Evolutionary conservation across 1,140 invertebrate species (phyloP), one percentile per base, ranked within the genome.

Genomic region (Drosophila parabipectinata): DNA sequence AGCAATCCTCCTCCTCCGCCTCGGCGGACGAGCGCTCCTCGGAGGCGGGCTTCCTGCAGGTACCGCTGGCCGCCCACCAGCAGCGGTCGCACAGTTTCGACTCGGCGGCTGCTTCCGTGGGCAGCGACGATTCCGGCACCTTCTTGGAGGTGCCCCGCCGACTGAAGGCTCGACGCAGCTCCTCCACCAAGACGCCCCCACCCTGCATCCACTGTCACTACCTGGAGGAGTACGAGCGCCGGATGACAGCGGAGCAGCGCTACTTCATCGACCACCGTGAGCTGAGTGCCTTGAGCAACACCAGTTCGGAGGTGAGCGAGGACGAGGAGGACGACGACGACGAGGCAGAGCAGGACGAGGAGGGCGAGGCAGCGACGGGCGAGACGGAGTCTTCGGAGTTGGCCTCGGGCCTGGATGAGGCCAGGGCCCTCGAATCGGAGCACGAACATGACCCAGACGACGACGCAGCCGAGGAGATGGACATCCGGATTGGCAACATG

Each of bases 31-130:
- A 93, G 41, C 90, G 92, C 24, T 91, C 92, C 7, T 92, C 91
- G 58, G 90, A 88, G 24, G 69, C 66, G 0, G 91, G 92, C 8
- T 79, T 94, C 18, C 92, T 96, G 1, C 92, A 94, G 3, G 95
- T 96, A 32, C 95, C 95, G 1, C 95, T 95, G 74, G 57, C 93
- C 93, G 63, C 79, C 6, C 71, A 94, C 92, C 44, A 94, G 93
- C 50, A 95, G 61, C 90, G 95, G 5, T 96, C 96, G 37, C 95
- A 95, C 63, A 96, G 95, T 81, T 96, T 97, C 85, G 96, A 97
- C 89, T 96, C 95, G 18, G 89, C 89, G 0, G 60, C 93, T 93
- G 84, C 72, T 12, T 95, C 95, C 5, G 95, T 94, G 66, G 94
- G 94, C 63, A 94, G 93, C 64, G 83, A 94, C 79, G 94, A 95